Evolutionary conservation across 92 coral and sea anemone species (phyloP).

Genomic region (Zoanthus sansibaricus): DNA sequence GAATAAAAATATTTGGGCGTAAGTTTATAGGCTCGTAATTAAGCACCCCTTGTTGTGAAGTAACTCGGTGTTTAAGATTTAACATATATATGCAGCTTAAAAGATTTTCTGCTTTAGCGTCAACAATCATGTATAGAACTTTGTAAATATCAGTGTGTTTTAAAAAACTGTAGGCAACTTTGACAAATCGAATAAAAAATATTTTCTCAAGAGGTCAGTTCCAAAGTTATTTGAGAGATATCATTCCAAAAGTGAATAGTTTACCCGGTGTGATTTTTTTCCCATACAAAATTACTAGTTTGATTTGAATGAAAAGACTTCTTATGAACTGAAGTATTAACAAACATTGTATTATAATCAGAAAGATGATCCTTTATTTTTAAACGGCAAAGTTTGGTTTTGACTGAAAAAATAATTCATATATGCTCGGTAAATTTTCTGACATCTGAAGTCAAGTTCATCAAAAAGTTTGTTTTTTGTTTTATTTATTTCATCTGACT

Average conservation of each 20-base stretch:
- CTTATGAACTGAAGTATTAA: slow-evolving; percentile 4
- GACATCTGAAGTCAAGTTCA: background rate
- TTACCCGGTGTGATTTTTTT: background rate
- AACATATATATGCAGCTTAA: background rate
- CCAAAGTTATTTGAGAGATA: background rate
- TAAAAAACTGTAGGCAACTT: background rate
- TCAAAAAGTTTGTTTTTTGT: background rate
- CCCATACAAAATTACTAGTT: slow-evolving; percentile 11
- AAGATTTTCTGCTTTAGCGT: background rate
- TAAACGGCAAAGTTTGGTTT: background rate
- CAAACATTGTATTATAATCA: slow-evolving; percentile 16
- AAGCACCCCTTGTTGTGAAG: background rate
- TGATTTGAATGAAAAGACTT: slow-evolving; percentile 10
- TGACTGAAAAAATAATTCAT: background rate
- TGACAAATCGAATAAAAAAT: slow-evolving; percentile 2
- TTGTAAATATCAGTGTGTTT: background rate
- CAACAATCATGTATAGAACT: background rate
- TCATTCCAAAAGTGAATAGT: background rate
- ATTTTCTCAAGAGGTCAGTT: background rate
- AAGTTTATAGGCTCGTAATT: slow-evolving; percentile 22
- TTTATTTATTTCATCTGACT: background rate
- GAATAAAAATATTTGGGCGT: background rate
- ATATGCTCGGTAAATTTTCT: background rate
- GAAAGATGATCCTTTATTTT: background rate
- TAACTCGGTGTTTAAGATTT: background rate